These are phyloP conservation scores for Hylia prasina DNA, from an alignment of 2,113 vertebrate genomes.

Conservation along the genomic window DNA sequence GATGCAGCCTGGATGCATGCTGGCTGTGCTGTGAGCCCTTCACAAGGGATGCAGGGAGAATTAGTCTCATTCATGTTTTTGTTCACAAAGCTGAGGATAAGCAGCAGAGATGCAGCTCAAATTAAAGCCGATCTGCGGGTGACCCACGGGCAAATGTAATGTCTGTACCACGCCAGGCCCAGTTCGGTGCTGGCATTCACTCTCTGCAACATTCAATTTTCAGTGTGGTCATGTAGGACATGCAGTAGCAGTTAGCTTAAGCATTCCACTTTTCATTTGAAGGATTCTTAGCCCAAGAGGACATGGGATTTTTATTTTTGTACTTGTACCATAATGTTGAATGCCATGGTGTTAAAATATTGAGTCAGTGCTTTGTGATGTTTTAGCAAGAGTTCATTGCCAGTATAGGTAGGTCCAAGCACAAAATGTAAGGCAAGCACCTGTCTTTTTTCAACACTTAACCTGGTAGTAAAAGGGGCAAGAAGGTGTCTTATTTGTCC, in stretches of 20 bases:
- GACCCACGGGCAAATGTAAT: not conserved
- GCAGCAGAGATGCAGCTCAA: not conserved
- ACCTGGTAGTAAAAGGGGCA: not conserved
- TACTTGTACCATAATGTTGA: not conserved
- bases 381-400: not conserved
- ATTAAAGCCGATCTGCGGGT: not conserved
- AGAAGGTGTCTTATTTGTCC: not conserved
- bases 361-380: not conserved
- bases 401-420: not conserved
- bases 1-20: not conserved
- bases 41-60: not conserved
- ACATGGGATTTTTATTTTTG: not conserved
- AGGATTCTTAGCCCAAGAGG: not conserved
- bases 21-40: not conserved
- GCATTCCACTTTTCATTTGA: not conserved
- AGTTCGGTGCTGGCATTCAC: accelerated
- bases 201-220: not conserved
- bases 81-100: not conserved
- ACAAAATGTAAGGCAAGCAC: not conserved
- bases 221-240: not conserved
- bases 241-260: not conserved
- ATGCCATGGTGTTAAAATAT: not conserved
- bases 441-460: not conserved
- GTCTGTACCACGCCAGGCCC: not conserved
- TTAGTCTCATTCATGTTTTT: not conserved